These are phyloP conservation scores for Meloidogyne exigua DNA, from an alignment of 1,140 invertebrate species.

Conservation along the genomic window DNA sequence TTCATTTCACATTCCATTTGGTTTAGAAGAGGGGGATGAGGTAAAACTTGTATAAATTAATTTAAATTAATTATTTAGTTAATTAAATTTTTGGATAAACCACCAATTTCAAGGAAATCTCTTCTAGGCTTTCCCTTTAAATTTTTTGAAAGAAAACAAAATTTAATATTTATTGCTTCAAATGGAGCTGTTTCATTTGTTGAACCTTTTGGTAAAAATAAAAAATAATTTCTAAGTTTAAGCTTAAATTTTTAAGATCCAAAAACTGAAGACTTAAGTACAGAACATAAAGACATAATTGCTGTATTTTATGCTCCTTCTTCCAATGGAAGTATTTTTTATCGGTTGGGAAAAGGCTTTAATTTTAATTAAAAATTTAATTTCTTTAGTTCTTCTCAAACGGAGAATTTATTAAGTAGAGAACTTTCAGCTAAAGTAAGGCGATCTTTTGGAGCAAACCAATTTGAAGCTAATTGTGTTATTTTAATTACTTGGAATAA, in stretches of 20 bases:
- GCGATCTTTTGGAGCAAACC: slow-evolving; percentile 26
- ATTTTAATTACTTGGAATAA: slow-evolving; percentile 41
- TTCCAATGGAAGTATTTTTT: slow-evolving; percentile 26
- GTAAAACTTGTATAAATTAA: slow-evolving; percentile 10
- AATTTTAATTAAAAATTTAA: neutral
- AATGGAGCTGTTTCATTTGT: slow-evolving; percentile 34
- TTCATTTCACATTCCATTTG: slow-evolving; percentile 33
- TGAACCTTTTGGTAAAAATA: slow-evolving; percentile 26
- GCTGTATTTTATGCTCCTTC: slow-evolving; percentile 35
- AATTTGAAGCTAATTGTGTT: slow-evolving; percentile 35
- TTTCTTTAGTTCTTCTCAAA: slow-evolving; percentile 18
- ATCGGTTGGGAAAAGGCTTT: slow-evolving; percentile 11
- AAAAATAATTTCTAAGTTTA: neutral
- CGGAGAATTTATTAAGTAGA: slow-evolving; percentile 3
- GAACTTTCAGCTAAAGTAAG: slow-evolving; percentile 38
- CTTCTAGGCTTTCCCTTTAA: slow-evolving; percentile 6
- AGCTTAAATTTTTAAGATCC: slow-evolving; percentile 9
- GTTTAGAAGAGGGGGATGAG: slow-evolving; percentile 36
- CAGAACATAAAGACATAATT: slow-evolving; percentile 29
- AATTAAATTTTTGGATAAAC: slow-evolving; percentile 13
- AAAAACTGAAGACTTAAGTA: slow-evolving; percentile 23
- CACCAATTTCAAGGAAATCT: slow-evolving; percentile 12
- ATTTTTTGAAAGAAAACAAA: slow-evolving; percentile 38
- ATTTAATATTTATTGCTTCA: slow-evolving; percentile 25
- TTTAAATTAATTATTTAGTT: no score